A percentile compares a stretch with the other conserved stretches of the same genome.
phyloP scores from a whole-genome alignment of 2,797 vertebrate genomes.

The Graptemys geographica region DNA sequence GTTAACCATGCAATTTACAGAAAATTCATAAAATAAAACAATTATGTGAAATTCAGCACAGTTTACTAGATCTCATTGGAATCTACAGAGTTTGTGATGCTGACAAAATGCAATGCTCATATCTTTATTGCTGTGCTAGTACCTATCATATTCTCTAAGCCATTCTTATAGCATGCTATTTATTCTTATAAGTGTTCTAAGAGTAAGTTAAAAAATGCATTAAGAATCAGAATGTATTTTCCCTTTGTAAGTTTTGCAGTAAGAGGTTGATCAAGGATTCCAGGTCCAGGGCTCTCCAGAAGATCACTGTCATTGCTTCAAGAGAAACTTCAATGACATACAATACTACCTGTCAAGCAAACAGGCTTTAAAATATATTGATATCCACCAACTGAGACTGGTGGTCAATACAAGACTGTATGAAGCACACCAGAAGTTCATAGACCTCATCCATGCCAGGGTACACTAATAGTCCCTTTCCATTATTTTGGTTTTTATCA shows the following conservation, averaged over 20 bases:
- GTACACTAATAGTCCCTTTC: constrained; percentile 39
- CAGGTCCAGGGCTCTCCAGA: constrained; percentile 59
- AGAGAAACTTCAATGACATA: constrained; percentile 79
- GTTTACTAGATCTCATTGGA: not conserved
- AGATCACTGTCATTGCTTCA: constrained; percentile 80
- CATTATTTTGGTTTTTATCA: not conserved
- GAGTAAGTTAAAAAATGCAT: not conserved
- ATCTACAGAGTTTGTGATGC: not conserved
- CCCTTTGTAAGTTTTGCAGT: constrained; percentile 74
- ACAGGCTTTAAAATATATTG: constrained; percentile 68
- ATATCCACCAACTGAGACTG: constrained; percentile 67
- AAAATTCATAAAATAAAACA: not conserved
- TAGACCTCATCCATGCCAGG: constrained; percentile 72
- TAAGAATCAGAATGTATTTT: constrained; percentile 3
- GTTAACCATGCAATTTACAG: not conserved
- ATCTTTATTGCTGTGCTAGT: not conserved
- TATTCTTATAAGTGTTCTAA: not conserved
- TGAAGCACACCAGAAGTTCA: constrained; percentile 70
- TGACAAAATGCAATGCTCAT: not conserved
- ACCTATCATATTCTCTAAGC: not conserved
- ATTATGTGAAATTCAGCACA: not conserved
- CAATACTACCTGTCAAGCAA: constrained; percentile 74
- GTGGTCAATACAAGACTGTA: constrained; percentile 71
- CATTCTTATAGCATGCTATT: not conserved
- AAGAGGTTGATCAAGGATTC: constrained; percentile 78